Evolutionary conservation across 1,140 invertebrate genomes (phyloP).

Genomic region (Muscidifurax raptorellus): DNA sequence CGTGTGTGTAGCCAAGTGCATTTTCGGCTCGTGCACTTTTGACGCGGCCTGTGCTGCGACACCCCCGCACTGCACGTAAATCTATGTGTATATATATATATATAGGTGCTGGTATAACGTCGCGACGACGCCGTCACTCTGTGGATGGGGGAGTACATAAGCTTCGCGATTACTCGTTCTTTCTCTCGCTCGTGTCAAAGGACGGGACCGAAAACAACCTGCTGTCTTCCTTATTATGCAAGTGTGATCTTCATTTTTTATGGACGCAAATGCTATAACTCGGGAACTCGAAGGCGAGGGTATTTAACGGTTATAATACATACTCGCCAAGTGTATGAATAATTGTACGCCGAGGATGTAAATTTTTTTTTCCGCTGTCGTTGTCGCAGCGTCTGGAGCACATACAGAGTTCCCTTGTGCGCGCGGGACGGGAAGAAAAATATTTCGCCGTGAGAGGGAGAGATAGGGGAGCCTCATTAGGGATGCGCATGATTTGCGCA

Average conservation of each 20-base stretch:
- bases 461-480: slow-evolving; percentile 42
- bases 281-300: neutral
- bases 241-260: neutral
- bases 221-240: neutral
- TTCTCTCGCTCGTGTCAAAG: slow-evolving; percentile 1
- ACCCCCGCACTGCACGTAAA: neutral
- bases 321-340: neutral
- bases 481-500: slow-evolving; percentile 35
- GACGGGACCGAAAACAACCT: neutral
- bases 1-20: neutral
- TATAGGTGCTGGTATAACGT: neutral
- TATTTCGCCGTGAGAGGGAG: neutral
- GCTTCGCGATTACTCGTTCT: slow-evolving; percentile 19
- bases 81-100: neutral
- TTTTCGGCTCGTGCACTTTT: slow-evolving; percentile 43
- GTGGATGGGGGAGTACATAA: neutral
- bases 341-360: slow-evolving; percentile 18
- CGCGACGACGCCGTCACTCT: neutral
- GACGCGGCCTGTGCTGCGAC: slow-evolving; percentile 17
- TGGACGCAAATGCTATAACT: slow-evolving; percentile 17
- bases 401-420: neutral
- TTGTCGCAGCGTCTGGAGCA: neutral
- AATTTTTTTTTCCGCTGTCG: slow-evolving; percentile 2
- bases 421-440: neutral
- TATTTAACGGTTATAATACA: slow-evolving; percentile 30